Evolutionary conservation across 2,797 vertebrate species (phyloP), one percentile per base, ranked within the genome.

Genomic region (Euthynnus affinis): DNA sequence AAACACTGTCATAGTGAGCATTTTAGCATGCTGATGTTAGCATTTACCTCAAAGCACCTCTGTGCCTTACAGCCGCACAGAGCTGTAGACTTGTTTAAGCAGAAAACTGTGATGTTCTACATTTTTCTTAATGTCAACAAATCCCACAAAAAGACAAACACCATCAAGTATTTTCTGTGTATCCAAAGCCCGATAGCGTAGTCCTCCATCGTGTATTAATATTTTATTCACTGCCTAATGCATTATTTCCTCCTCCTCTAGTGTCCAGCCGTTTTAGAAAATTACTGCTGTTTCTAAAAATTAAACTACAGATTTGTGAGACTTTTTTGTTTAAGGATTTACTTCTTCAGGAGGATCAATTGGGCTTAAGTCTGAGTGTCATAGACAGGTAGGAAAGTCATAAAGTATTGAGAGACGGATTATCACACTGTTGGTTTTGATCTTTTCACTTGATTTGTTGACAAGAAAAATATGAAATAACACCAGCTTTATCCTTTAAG

Each of bases 361-460:
- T 22, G 15, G 23, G 18, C 60, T 52, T 12, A 27, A 48, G 27
- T 5, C 23, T 63, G 23, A 55, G 64, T 4, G 55, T 53, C 55
- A 40, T 9, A 13, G n/a, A 25, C 14, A 40, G 37, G 14, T 20
- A 20, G 9, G 4, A 2, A 37, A 34, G 29, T 65, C 55, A 52
- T 0, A 22, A 44, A 23, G 37, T 22, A 23, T 32, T 52, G 23
- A 56, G 27, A 44, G 13, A 63, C 0, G 3, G 3, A 67, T 23
- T 3, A 22, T 62, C 18, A 61, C 46, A 17, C 10, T 27, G 25
- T 34, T 44, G 17, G 27, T 55, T 71, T 81, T 53, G 8, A 12
- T 61, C 14, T 60, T 75, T 75, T 77, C 18, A 1, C 46, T 62
- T 17, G 62, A 75, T 71, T 71, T 63, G 4, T 60, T 75, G 56